These are phyloP conservation scores for Drosophila borealis DNA, from an alignment of 2,888 invertebrate genomes.

Conservation along the genomic window DNA sequence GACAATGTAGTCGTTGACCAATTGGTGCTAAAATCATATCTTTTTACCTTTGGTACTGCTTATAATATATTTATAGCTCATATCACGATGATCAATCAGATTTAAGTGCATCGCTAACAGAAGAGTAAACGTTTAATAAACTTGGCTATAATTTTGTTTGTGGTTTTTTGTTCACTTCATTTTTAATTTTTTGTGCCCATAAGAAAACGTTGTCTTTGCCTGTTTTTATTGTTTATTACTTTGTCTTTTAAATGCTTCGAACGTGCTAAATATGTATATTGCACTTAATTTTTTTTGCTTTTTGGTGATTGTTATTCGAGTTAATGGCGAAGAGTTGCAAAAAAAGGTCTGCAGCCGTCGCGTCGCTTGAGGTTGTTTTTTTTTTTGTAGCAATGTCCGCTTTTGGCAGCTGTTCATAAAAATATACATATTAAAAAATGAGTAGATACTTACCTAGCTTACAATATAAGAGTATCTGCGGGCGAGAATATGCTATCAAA, in stretches of 20 bases:
- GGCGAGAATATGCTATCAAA: slow-evolving; percentile 33
- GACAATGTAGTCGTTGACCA: background rate
- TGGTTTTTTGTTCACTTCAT: slow-evolving; percentile 11
- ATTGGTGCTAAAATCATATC: background rate
- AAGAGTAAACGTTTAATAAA: slow-evolving; percentile 27
- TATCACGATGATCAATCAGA: slow-evolving; percentile 23
- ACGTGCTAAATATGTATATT: slow-evolving; percentile 63
- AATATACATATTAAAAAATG: slow-evolving; percentile 21
- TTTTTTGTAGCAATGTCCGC: slow-evolving; percentile 18
- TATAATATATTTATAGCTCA: background rate
- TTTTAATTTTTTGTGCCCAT: slow-evolving; percentile 18
- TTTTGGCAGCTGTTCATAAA: slow-evolving; percentile 32
- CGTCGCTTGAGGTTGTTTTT: slow-evolving; percentile 15
- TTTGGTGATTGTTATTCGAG: slow-evolving; percentile 48
- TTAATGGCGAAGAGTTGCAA: slow-evolving; percentile 46
- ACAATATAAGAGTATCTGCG: slow-evolving; percentile 26
- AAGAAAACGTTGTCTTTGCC: slow-evolving; percentile 41
- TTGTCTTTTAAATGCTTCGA: slow-evolving; percentile 44
- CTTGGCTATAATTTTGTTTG: slow-evolving; percentile 23
- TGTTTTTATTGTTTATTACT: slow-evolving; percentile 46
- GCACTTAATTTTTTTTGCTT: slow-evolving; percentile 39
- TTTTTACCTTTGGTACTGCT: too few relatives aligned
- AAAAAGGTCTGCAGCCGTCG: slow-evolving; percentile 33
- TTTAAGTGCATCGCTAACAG: slow-evolving; percentile 12
- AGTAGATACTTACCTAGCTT: slow-evolving; percentile 16